Base-by-base conservation (phyloP, 2,888 invertebrate species). In the Piscicola geometra region DNA sequence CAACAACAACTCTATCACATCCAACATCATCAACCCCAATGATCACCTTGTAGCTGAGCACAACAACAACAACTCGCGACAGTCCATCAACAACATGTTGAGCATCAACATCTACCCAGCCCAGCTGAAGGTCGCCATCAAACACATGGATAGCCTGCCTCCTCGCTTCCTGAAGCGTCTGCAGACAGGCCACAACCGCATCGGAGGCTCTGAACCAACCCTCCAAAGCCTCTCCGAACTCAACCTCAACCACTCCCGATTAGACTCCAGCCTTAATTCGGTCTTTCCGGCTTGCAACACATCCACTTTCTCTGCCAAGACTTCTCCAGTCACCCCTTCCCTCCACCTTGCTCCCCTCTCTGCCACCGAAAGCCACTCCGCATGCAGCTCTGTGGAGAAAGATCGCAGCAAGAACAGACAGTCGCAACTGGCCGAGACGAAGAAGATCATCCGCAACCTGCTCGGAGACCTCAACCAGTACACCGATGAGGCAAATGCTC, bases 101-200 rank as follows among this genome's bases (percentile, higher is more conserved):
- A 75, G 76, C 12, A 35, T 73, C 15, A 80, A 80, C 41, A 76
- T 78, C n/a, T 78, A 80, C 66, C 80, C 80, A 2, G 77, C 79
- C 5, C 80, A 80, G 69, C 68, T 80, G 67, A 80, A 80, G 71
- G 80, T 80, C 25, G 80, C 80, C 32, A 78, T 79, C 35, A 80
- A 80, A 64, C 80, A 80, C 76, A 80, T 80, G 80, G 78, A 78
- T 30, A 79, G 78, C 64, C 71, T 80, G 50, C 80, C 80, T 9
- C 80, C 80, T 18, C 60, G 80, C 30, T 80, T 80, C 56, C 72
- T 79, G 28, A 71, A 78, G 25, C 75, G 77, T 28, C 72, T 80
- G 30, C 78, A 80, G 56, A 75, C 75, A 15, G 78, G 76, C 1
- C 74, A 73, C 64, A 71, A 77, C 18, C 36, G 71, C 9, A 71